These are phyloP conservation scores for Rallus limicola DNA, from an alignment of 2,113 vertebrate species.

Conservation along the genomic window DNA sequence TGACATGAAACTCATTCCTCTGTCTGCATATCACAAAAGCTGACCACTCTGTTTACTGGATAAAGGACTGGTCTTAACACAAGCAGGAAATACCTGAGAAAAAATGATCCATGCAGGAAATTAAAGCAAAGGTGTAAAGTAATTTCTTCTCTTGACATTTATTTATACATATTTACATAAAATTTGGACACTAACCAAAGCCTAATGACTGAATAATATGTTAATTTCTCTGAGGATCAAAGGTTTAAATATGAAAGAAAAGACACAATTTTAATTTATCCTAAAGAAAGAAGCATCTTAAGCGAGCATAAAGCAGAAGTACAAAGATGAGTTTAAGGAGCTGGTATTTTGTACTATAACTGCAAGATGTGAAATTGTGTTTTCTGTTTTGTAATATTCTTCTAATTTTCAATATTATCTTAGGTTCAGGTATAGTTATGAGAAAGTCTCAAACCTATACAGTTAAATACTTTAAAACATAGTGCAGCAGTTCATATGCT, in stretches of 20 bases:
- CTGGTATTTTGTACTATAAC: constrained; percentile 38
- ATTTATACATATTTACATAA: constrained; percentile 56
- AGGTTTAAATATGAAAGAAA: constrained; percentile 33
- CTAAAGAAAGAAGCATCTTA: constrained; percentile 53
- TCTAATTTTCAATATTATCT: constrained; percentile 50
- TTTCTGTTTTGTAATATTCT: constrained; percentile 53
- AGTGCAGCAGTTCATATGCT: constrained; percentile 5
- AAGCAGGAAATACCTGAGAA: too few relatives aligned
- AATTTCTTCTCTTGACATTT: too few relatives aligned
- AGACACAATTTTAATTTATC: constrained; percentile 58
- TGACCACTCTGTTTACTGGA: background rate
- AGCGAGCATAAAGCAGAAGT: constrained; percentile 61
- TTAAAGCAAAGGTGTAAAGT: too few relatives aligned
- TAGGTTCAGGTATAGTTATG: constrained; percentile 36
- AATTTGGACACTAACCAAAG: constrained; percentile 66
- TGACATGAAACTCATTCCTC: background rate
- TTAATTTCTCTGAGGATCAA: constrained; percentile 65
- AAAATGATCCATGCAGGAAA: too few relatives aligned
- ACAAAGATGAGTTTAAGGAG: constrained; percentile 45
- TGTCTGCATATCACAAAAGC: background rate
- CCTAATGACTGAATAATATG: constrained; percentile 57
- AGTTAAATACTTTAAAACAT: constrained; percentile 51
- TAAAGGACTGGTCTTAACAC: background rate
- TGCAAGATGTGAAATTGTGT: constrained; percentile 48
- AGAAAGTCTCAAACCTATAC: constrained; percentile 41